Evolutionary conservation across 2,797 vertebrate species (phyloP).

Genomic region (Hippocampus kuda): DNA sequence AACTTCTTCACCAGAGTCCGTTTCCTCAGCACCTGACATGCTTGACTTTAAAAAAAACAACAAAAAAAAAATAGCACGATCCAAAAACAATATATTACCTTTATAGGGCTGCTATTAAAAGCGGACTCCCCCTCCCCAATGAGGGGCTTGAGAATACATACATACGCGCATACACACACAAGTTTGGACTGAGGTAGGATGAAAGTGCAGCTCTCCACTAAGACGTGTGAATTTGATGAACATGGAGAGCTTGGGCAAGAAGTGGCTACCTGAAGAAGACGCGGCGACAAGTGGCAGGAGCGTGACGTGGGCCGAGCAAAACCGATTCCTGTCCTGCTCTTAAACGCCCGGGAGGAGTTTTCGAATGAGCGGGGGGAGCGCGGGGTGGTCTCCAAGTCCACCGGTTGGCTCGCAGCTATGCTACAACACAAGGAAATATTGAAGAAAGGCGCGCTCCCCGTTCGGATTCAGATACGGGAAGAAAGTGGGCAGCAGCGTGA

Average conservation of each 20-base stretch:
- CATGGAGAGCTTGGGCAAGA: conserved; percentile 38
- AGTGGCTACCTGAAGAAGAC: conserved; percentile 39
- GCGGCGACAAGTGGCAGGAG: conserved; percentile 38
- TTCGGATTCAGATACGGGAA: neutral
- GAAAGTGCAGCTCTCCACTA: conserved; percentile 20
- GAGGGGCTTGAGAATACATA: neutral
- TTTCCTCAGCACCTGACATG: conserved; percentile 5
- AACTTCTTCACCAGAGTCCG: conserved; percentile 31
- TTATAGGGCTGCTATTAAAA: neutral
- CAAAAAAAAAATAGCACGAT: conserved; percentile 1
- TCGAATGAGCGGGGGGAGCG: neutral
- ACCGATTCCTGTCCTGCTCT: conserved; percentile 9
- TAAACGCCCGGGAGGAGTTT: neutral
- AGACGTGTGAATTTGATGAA: neutral
- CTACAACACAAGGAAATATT: neutral
- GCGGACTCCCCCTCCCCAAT: neutral
- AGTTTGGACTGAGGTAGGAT: conserved; percentile 47
- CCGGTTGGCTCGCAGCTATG: neutral
- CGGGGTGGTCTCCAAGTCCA: neutral
- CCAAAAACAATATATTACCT: conserved; percentile 9
- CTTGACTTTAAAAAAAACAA: neutral
- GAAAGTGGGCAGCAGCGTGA: conserved; percentile 2
- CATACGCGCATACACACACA: conserved; percentile 15
- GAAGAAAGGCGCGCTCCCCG: neutral
- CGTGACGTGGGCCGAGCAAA: conserved; percentile 6